Base-by-base conservation (phyloP, 2,888 invertebrate genomes). In the Cremastinae sp. region DNA sequence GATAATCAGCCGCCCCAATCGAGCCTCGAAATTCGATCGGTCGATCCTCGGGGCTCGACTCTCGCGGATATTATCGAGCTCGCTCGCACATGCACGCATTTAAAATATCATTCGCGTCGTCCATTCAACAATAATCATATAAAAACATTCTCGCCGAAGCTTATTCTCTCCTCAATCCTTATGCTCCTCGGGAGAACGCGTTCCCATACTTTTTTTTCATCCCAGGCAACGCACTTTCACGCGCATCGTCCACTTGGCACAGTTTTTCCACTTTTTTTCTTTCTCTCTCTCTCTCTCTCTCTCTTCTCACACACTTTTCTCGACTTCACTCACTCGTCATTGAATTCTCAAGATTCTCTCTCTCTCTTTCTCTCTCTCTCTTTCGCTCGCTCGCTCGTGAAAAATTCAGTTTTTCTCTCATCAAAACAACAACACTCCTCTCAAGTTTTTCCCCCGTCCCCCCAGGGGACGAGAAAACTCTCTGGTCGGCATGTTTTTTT, bases 281-380 rank as follows among this genome's bases (percentile, higher is more conserved):
- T 59, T 68, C 54, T 22, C 28, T 38, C 43, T 54, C 82, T 85
- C 84, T 81, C 82, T 83, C 77, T 83, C 79, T 79, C 82, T 68
- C 80, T 83, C 84, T 83, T 83, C n/a, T n/a, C n/a, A n/a, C n/a
- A n/a, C n/a, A n/a, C n/a, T n/a, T 84, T 81, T 83, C 79, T 82
- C 79, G 80, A 53, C 83, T 81, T 49, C 18, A 16, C 53, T 45
- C 61, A 43, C 28, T 64, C 28, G 38, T 45, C 45, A 51, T 20
- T 61, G 20, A 16, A 16, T 38, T 54, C 71, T 65, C 49, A 61
- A 16, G 20, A 38, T 75, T 77, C 82, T 80, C 79, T 75, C 82
- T 80, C 82, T 79, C 82, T 61, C 64, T 72, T 61, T 18, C 10
- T 64, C 22, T 43, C 41, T 34, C 20, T 38, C 49, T 58, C 58